Base-by-base conservation (phyloP, 2,888 invertebrate species). In the Craniophora ligustri region DNA sequence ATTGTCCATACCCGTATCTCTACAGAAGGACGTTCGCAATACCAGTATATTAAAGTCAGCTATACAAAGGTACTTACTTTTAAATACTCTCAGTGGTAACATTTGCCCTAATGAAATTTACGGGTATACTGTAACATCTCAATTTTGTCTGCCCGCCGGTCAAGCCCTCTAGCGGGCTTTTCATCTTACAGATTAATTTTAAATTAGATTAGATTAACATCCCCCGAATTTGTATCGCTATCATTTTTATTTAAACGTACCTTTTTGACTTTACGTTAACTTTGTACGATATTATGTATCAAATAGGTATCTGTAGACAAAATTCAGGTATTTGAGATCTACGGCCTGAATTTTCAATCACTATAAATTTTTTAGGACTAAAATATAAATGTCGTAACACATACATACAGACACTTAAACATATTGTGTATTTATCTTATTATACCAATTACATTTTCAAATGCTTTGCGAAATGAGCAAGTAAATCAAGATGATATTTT, bases 201-300 rank as follows among this genome's bases (percentile, higher is more conserved):
- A 85, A 88, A 88, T 89, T 87, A 86, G 84, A 88, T 89, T 85
- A 87, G 82, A 89, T 88, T 87, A 86, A 81, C 82, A 82, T 86
- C 79, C 77, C 75, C 75, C 75, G 77, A 85, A 82, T 85, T 76
- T 79, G 79, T 85, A 79, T 79, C 72, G 78, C 74, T 76, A 78
- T 70, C 81, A 75, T 86, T 86, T 84, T 85, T 82, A 79, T 82
- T 81, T 75, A 72, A 79, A 82, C 74, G 63, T n/a, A n/a, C 42
- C 28, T 67, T 67, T 75, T 63, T 73, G 72, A 70, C 65, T 74
- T 73, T 56, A 46, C n/a, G 65, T 62, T 51, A 30, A 40, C 28
- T 51, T 36, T 11, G 36, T 34, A 5, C 16, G 16, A 41, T n/a
- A n/a, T n/a, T n/a, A n/a, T n/a, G n/a, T n/a, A n/a, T n/a, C n/a